Base-by-base conservation (phyloP, 2,113 vertebrate species). In the Tachysurus fulvidraco region DNA sequence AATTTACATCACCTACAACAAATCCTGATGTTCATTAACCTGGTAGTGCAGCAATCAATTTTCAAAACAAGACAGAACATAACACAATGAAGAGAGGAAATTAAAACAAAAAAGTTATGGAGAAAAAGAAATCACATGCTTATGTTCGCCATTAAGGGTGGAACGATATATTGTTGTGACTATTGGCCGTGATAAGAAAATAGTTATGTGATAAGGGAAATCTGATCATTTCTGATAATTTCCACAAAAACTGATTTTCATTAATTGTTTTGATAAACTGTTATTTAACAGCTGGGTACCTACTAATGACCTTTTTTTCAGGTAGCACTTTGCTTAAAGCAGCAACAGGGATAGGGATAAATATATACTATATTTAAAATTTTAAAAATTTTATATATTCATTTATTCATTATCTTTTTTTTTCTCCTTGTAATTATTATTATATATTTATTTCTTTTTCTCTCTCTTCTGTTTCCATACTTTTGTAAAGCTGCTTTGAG, bases 21-120 rank as follows among this genome's bases (percentile, higher is more conserved):
- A 79, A 79, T 79, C 60, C 60, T 67, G 50, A 54, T 76, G 76
- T 80, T 80, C 50, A 86, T 86, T 86, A 86, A 80, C n/a, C 62
- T 67, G 50, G 23, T 25, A 16, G 60, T 67, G 50, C 62, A 67
- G 84, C 84, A 16, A 80, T 69, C 76, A 50, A 50, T 85, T 28
- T 77, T 76, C 65, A 50, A 44, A 59, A 85, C 71, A 77, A 50
- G 55, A 67, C 82, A 55, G n/a, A n/a, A 71, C 28, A 55, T 25
- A 55, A 71, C 28, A 55, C 50, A 60, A 60, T 9, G n/a, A 54
- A 28, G 46, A 69, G 2, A 52, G 62, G 46, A 55, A 28, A 50
- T 54, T 46, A 52, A 25, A 4, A 23, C 36, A 21, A 7, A 69
- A 30, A 62, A 57, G 7, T 14, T 60, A 60, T 44, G 7, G 9